These are phyloP conservation scores for Melinaea marsaeus DNA, from an alignment of 2,888 invertebrate genomes.

Conservation along the genomic window DNA sequence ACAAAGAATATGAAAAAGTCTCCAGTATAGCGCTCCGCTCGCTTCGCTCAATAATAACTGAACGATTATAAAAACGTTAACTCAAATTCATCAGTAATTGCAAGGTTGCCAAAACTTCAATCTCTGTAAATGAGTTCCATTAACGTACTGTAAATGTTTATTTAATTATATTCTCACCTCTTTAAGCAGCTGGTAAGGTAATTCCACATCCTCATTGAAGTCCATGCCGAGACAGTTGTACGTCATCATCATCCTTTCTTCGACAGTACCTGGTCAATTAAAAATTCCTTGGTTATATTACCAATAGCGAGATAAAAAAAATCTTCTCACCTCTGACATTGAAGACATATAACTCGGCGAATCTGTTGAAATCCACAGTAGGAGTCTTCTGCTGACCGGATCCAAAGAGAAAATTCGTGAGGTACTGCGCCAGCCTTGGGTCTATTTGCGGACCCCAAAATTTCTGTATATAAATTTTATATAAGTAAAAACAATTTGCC, in stretches of 20 bases:
- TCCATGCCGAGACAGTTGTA: slow-evolving; percentile 78
- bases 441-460: slow-evolving; percentile 84
- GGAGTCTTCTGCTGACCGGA: slow-evolving; percentile 68
- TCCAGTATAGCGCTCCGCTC: no score
- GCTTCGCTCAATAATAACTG: no score
- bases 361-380: slow-evolving; percentile 79
- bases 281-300: not conserved
- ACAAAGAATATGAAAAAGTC: no score
- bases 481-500: no score
- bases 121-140: not conserved
- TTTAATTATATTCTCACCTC: slow-evolving; percentile 63
- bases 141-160: not conserved
- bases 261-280: slow-evolving; percentile 69
- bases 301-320: not conserved
- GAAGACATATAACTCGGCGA: slow-evolving; percentile 83
- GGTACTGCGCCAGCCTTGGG: slow-evolving; percentile 80
- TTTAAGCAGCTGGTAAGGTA: slow-evolving; percentile 80
- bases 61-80: no score
- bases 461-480: slow-evolving; percentile 69
- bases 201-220: slow-evolving; percentile 70
- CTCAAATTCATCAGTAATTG: no score
- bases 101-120: no score
- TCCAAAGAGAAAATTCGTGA: slow-evolving; percentile 82
- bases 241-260: slow-evolving; percentile 78
- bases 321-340: slow-evolving; percentile 78